Evolutionary conservation across 1,140 invertebrate genomes (phyloP).

Genomic region (Drosophila kurseongensis): DNA sequence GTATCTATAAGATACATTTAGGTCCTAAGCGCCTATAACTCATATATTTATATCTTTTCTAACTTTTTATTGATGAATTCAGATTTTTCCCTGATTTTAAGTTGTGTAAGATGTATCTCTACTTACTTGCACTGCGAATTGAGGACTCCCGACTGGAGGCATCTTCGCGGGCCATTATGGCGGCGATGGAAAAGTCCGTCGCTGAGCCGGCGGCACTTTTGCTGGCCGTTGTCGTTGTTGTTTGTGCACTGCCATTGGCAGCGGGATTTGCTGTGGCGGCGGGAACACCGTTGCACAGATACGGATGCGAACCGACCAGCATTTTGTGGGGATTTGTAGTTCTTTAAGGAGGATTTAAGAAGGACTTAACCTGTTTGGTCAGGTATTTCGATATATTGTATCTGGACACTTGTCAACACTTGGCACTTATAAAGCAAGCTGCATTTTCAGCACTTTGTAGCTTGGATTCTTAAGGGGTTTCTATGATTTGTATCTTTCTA

Average conservation of each 20-base stretch:
- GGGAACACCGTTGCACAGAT: conserved; percentile 80
- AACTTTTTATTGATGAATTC: too few relatives aligned
- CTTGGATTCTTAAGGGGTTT: conserved; percentile 14
- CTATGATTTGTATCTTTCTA: conserved; percentile 26
- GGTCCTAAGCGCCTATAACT: background rate
- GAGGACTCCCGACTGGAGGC: conserved; percentile 86
- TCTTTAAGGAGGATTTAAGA: conserved; percentile 12
- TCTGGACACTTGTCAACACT: conserved; percentile 48
- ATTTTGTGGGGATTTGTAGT: conserved; percentile 53
- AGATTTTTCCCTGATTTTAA: background rate
- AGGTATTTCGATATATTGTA: conserved; percentile 22
- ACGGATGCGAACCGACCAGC: conserved; percentile 82
- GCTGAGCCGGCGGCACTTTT: conserved; percentile 86
- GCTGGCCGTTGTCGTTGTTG: conserved; percentile 65
- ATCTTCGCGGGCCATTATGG: conserved; percentile 93
- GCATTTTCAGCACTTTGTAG: conserved; percentile 46
- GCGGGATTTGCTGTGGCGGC: conserved; percentile 50
- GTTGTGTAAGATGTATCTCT: background rate
- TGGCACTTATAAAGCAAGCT: conserved; percentile 43
- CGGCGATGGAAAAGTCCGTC: conserved; percentile 96
- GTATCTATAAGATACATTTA: background rate
- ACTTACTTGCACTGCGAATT: conserved; percentile 84
- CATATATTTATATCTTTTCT: background rate
- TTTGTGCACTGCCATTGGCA: conserved; percentile 31
- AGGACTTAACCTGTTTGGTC: background rate